Evolutionary conservation across 2,113 vertebrate genomes (phyloP).

Genomic region (Bagarius yarrelli): DNA sequence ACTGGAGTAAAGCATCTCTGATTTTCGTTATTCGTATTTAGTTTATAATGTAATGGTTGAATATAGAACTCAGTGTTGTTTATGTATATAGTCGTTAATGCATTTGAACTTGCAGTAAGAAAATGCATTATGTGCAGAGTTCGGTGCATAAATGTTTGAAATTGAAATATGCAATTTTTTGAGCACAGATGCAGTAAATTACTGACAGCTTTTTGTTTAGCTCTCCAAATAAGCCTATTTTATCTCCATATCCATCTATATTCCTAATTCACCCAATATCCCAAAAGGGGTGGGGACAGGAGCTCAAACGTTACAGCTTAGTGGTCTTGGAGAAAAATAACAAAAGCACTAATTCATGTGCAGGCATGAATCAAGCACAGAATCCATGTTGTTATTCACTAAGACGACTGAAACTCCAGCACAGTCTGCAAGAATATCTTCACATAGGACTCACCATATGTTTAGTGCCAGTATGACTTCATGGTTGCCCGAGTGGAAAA

Average conservation of each 20-base stretch:
- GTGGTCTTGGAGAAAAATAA: not conserved
- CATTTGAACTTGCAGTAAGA: not conserved
- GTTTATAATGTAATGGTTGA: not conserved
- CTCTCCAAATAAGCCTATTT: not conserved
- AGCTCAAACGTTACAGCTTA: slow-evolving; percentile 26
- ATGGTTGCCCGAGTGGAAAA: slow-evolving; percentile 77
- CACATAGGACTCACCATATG: slow-evolving; percentile 76
- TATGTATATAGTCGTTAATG: slow-evolving; percentile 1
- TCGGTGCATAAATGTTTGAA: not conserved
- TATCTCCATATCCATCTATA: not conserved
- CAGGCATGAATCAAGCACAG: slow-evolving; percentile 65
- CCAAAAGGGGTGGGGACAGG: not conserved
- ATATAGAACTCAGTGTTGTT: slow-evolving; percentile 1
- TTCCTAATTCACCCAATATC: slow-evolving; percentile 9
- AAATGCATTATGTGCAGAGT: not conserved
- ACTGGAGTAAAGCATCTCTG: not conserved
- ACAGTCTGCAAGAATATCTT: slow-evolving; percentile 71
- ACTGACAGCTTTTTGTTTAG: slow-evolving; percentile 1
- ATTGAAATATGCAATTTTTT: slow-evolving; percentile 4
- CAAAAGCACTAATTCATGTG: slow-evolving; percentile 65
- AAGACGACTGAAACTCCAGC: slow-evolving; percentile 73
- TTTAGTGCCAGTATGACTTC: slow-evolving; percentile 80
- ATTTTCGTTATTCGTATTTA: slow-evolving; percentile 45
- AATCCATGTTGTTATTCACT: slow-evolving; percentile 76
- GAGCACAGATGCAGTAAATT: not conserved